Conservation (phyloP, 1,140 invertebrate genomes). For the Halictus rubicundus region DNA sequence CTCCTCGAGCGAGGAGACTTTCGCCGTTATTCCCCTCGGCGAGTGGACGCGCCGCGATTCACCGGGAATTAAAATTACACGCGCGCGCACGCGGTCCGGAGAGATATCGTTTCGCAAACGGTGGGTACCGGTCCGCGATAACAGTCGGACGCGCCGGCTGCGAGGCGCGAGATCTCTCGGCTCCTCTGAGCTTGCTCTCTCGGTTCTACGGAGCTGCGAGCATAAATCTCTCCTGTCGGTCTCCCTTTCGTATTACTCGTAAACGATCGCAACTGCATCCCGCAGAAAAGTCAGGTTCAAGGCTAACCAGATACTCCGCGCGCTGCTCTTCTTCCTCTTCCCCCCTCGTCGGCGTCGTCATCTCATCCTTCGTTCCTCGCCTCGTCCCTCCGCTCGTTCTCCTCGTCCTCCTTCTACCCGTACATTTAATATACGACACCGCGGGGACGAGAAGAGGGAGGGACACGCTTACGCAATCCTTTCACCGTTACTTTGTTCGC, state of each 20-base stretch:
- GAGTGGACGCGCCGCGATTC: neutral
- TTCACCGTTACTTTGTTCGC: slow-evolving; percentile 65
- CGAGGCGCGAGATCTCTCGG: neutral
- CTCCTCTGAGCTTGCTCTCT: neutral
- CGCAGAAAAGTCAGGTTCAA: slow-evolving; percentile 66
- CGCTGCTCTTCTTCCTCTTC: slow-evolving; percentile 5
- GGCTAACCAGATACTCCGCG: slow-evolving; percentile 50
- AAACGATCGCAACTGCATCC: slow-evolving; percentile 46
- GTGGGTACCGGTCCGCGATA: neutral
- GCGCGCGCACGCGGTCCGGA: too few species aligned
- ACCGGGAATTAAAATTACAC: slow-evolving; percentile 9
- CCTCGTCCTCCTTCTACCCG: slow-evolving; percentile 26
- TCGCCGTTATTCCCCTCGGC: neutral
- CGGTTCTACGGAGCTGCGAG: too few species aligned
- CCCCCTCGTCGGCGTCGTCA: too few species aligned
- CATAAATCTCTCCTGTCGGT: slow-evolving; percentile 29
- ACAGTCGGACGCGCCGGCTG: neutral
- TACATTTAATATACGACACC: slow-evolving; percentile 47
- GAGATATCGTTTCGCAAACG: neutral
- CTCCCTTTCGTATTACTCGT: slow-evolving; percentile 9
- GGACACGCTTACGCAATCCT: slow-evolving; percentile 66
- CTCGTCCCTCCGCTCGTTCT: neutral
- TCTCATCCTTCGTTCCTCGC: too few species aligned
- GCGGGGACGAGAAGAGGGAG: neutral
- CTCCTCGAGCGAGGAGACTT: neutral